Percentiles rank a stretch among this genome's conserved stretches.
These are phyloP conservation scores for Zosterops hypoxanthus DNA, from an alignment of 2,113 vertebrate species.

Conservation along the genomic window DNA sequence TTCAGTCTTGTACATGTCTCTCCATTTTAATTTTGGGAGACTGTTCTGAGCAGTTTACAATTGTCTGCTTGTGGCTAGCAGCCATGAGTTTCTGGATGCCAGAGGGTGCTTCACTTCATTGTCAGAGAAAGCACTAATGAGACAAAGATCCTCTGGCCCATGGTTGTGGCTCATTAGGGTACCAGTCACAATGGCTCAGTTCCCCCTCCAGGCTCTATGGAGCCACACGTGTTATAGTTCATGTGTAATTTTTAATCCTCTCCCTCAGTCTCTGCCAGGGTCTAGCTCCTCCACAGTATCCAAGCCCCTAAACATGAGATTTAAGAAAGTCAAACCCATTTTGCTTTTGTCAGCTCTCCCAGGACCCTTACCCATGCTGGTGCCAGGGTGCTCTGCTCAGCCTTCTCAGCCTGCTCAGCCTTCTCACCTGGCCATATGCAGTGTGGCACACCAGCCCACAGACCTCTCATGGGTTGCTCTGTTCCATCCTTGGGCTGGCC, in stretches of 20 bases:
- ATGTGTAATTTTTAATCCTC: neutral
- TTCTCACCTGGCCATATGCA: neutral
- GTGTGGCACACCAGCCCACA: neutral
- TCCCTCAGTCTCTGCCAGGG: neutral
- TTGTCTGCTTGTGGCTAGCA: neutral
- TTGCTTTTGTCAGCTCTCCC: neutral
- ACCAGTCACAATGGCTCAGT: neutral
- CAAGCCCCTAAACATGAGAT: neutral
- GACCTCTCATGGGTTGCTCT: neutral
- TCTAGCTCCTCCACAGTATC: neutral
- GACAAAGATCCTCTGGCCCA: neutral
- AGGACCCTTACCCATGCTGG: neutral
- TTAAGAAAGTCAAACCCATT: neutral
- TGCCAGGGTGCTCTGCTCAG: neutral
- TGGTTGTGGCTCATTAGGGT: neutral
- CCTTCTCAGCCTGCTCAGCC: neutral
- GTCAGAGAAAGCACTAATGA: neutral
- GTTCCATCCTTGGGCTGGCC: neutral
- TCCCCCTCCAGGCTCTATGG: neutral
- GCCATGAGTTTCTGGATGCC: neutral
- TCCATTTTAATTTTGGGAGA: neutral
- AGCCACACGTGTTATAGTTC: neutral
- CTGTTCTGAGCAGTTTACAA: neutral
- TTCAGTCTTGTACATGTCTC: neutral
- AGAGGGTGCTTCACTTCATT: neutral